A percentile compares a stretch with the other conserved stretches of the same genome.
Evolutionary conservation across 1,140 invertebrate genomes (phyloP).

Genomic region (Euwallacea fornicatus): DNA sequence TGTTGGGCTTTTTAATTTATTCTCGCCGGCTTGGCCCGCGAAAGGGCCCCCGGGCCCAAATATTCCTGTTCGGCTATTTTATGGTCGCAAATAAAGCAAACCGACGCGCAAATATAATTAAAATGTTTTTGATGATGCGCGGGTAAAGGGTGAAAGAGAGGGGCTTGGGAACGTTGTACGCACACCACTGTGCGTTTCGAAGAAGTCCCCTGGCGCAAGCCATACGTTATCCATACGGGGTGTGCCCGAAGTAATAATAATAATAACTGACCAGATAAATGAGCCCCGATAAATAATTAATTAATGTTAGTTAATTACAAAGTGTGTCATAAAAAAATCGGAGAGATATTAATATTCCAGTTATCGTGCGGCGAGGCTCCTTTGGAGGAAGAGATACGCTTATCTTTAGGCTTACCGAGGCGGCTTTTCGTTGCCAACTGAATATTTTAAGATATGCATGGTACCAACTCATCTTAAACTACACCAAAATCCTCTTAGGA

Average conservation of each 20-base stretch:
- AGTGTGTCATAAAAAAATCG: conserved; percentile 36
- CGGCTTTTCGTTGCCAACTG: neutral
- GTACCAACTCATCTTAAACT: neutral
- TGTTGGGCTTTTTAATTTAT: conserved; percentile 38
- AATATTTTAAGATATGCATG: neutral
- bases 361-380: conserved; percentile 19
- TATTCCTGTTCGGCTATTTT: conserved; percentile 39
- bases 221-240: conserved; percentile 23
- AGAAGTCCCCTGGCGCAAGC: conserved; percentile 21
- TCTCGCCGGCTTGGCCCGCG: conserved; percentile 29
- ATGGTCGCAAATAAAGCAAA: conserved; percentile 29
- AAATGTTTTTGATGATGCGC: conserved; percentile 19
- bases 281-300: conserved; percentile 36
- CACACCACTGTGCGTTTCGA: conserved; percentile 11
- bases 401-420: neutral
- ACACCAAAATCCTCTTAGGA: neutral
- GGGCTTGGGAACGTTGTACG: neutral
- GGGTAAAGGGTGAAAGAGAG: too few species aligned
- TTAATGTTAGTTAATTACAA: conserved; percentile 37
- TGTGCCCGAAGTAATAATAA: conserved; percentile 31
- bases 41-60: conserved; percentile 27
- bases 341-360: conserved; percentile 32
- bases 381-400: conserved; percentile 3
- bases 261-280: conserved; percentile 36
- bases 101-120: conserved; percentile 36